Base-by-base conservation (phyloP, 53 echinoderm and acorn worm species). In the Luidia sarsii region DNA sequence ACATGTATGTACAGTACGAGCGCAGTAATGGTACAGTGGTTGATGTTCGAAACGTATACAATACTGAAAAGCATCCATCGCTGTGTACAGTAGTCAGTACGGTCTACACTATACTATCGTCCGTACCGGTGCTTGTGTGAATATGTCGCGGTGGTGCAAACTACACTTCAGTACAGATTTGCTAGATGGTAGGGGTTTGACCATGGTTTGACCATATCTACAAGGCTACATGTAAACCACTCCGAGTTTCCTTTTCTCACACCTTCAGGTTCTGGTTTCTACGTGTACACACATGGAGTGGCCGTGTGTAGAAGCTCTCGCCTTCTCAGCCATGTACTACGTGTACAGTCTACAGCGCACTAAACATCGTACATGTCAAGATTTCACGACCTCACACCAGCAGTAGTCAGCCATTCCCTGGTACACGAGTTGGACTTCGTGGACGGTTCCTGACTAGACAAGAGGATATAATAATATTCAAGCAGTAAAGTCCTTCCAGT, bases 231-330 rank as follows among this genome's bases (percentile, higher is more conserved):
- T 55, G 23, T 55, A 37, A 72, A 72, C 63, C n/a, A n/a, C n/a
- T n/a, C n/a, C 72, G 50, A 56, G 24, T 39, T 72, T 55, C 56
- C 36, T 56, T 33, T 72, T 54, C 50, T 33, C 54, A 41, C 57
- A 55, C 55, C 72, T 55, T 56, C 72, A 72, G 72, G 72, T 72
- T 50, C 36, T 56, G 21, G 72, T 52, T 50, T 38, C 22, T 21
- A 55, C 46, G 48, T 50, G 19, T n/a, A 72, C 56, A n/a, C 8
- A 53, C 55, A 9, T 24, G 50, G 5, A 56, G 71, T 31, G 57
- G 39, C 56, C 37, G 61, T 7, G 20, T 36, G 41, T 41, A 41
- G 6, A n/a, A n/a, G n/a, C n/a, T n/a, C n/a, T n/a, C n/a, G n/a
- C n/a, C n/a, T n/a, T n/a, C n/a, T n/a, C 6, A 41, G 41, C 41